Percentiles rank a stretch among this genome's conserved stretches.
Conservation (phyloP, 2,797 vertebrate species). For the Iguana delicatissima region DNA sequence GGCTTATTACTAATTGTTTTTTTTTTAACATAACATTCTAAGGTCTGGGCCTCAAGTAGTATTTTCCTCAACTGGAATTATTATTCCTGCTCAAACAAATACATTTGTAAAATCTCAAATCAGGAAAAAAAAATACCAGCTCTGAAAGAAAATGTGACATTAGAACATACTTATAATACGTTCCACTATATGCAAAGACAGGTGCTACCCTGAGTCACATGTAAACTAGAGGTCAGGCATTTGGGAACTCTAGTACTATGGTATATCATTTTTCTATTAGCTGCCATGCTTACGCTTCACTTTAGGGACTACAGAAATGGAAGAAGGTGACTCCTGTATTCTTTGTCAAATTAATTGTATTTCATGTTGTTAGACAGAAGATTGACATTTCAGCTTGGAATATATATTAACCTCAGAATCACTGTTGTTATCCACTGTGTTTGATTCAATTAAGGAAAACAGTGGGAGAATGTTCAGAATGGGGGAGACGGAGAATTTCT, state of each 20-base stretch:
- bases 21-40: too few relatives aligned
- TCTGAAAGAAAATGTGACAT: background rate
- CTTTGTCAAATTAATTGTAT: slow-evolving; percentile 25
- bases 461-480: slow-evolving; percentile 3
- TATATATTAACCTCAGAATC: slow-evolving; percentile 1
- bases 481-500: background rate
- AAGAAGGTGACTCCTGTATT: slow-evolving; percentile 19
- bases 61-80: background rate
- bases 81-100: background rate
- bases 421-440: slow-evolving; percentile 3
- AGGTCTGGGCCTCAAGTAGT: background rate
- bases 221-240: background rate
- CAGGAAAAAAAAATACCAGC: background rate
- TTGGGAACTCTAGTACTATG: background rate
- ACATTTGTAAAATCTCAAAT: background rate
- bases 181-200: background rate
- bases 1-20: too few relatives aligned
- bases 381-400: background rate
- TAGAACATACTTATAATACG: background rate
- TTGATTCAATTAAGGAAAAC: slow-evolving; percentile 32
- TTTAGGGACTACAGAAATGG: background rate
- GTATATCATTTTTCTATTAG: background rate
- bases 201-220: background rate
- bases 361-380: slow-evolving; percentile 1
- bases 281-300: background rate